Conservation (phyloP, 2,888 invertebrate genomes). For the Chouioia cunea region DNA sequence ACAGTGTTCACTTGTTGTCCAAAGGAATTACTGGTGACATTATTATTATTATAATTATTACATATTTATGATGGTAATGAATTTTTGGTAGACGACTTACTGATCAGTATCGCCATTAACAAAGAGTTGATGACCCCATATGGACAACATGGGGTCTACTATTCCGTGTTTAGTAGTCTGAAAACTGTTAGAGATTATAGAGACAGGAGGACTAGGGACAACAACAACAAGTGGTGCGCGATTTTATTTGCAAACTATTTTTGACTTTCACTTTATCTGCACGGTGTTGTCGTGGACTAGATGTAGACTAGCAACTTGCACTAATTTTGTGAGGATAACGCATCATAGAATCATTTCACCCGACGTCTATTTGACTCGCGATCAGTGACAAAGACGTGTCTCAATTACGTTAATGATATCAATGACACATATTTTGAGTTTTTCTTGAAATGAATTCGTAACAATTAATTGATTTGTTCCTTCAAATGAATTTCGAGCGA, state of each 20-base stretch:
- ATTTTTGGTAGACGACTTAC: conserved; percentile 78
- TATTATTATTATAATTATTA: conserved; percentile 19
- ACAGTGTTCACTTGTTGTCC: conserved; percentile 48
- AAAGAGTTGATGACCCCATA: conserved; percentile 98
- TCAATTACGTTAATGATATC: conserved; percentile 28
- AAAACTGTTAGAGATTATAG: conserved; percentile 71
- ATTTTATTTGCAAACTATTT: neutral
- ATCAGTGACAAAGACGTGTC: conserved; percentile 18
- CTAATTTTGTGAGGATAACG: conserved; percentile 15
- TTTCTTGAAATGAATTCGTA: conserved; percentile 27
- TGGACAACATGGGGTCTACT: conserved; percentile 98
- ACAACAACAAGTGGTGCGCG: conserved; percentile 16
- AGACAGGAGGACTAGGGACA: conserved; percentile 60
- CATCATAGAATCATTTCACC: neutral
- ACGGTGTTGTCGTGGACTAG: conserved; percentile 27
- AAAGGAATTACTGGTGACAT: conserved; percentile 46
- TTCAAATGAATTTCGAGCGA: conserved; percentile 20
- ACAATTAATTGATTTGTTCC: conserved; percentile 5
- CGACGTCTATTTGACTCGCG: neutral
- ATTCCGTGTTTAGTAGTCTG: conserved; percentile 88
- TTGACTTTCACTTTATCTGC: conserved; percentile 33
- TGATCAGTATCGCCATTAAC: conserved; percentile 97
- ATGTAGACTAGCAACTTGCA: conserved; percentile 25
- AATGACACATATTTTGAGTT: conserved; percentile 37
- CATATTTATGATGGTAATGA: conserved; percentile 47